Base-by-base conservation (phyloP, 2,888 invertebrate species). In the Pyrrhosoma nymphula region DNA sequence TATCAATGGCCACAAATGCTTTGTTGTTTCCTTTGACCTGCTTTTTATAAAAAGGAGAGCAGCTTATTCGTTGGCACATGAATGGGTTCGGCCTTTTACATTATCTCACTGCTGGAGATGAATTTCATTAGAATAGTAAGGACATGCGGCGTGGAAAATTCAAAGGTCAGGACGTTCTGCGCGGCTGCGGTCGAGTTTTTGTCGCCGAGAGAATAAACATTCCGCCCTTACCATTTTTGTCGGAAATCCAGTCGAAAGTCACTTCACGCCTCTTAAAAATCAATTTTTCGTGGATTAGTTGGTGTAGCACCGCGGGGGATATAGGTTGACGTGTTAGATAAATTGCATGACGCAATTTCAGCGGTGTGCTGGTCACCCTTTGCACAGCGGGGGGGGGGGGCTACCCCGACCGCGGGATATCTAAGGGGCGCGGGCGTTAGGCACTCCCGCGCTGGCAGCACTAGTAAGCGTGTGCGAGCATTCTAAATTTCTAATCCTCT, bases 201-300 rank as follows among this genome's bases (percentile, higher is more conserved):
- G 16, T 82, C 26, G 69, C 12, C 30, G 0, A 4, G 30, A 35
- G 16, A 23, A 35, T 35, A 82, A 30, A 30, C 35, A 82, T n/a
- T 82, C 35, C 82, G 30, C 1, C 35, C 30, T 82, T 3, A 35
- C 82, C 35, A 82, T 82, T 35, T 82, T 82, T 82, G 82, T 82
- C 23, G 16, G 82, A 30, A 16, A 26, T 18, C 35, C 30, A 23
- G 35, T 30, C 35, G 14, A 35, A 82, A n/a, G 14, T 82, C 82
- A 35, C 30, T 82, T 35, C 82, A 82, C 82, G 82, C 82, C 35
- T 82, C 18, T 82, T 35, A 30, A 82, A 82, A 82, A 82, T 82
- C 82, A 35, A 82, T 82, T 82, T 82, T 82, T 82, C 82, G 30
- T 82, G 82, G 35, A 82, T 82, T 82, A 82, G 82, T 18, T 35